Conservation (phyloP, 2,888 invertebrate species). For the Leptura quadrifasciata region DNA sequence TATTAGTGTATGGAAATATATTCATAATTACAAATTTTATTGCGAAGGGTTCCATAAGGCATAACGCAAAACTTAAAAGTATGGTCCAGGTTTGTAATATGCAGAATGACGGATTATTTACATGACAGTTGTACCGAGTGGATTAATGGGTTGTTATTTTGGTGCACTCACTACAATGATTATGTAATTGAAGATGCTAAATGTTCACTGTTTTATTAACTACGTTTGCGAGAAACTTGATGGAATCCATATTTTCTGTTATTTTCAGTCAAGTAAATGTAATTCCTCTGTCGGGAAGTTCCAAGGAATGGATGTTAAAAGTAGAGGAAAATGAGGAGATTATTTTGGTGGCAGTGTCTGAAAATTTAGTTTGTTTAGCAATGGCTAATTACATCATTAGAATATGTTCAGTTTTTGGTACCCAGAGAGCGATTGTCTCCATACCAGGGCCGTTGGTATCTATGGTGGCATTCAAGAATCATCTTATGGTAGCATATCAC, state of each 20-base stretch:
- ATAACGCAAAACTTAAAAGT: too few species aligned
- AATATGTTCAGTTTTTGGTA: slow-evolving; percentile 90
- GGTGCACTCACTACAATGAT: too few species aligned
- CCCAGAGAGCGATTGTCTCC: slow-evolving; percentile 86
- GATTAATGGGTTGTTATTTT: too few species aligned
- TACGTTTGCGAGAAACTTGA: not conserved
- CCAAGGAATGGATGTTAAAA: slow-evolving; percentile 90
- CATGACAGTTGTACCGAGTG: too few species aligned
- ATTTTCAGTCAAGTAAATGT: slow-evolving; percentile 81
- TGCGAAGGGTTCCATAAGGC: too few species aligned
- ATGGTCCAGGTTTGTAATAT: too few species aligned
- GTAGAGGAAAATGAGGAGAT: slow-evolving; percentile 88
- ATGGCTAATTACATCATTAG: slow-evolving; percentile 85
- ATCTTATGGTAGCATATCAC: slow-evolving; percentile 82
- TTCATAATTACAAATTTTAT: too few species aligned
- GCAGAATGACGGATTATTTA: too few species aligned
- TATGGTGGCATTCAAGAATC: slow-evolving; percentile 79
- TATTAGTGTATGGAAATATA: too few species aligned
- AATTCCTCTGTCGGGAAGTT: slow-evolving; percentile 84
- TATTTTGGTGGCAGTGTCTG: slow-evolving; percentile 79
- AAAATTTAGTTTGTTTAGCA: slow-evolving; percentile 87
- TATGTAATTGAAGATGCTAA: too few species aligned
- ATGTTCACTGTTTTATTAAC: too few species aligned
- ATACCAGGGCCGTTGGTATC: slow-evolving; percentile 85
- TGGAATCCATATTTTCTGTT: slow-evolving; percentile 2